Percentiles rank a stretch among this genome's conserved stretches.
These are phyloP conservation scores for Drosophila repleta DNA, from an alignment of 1,140 invertebrate species.

Conservation along the genomic window DNA sequence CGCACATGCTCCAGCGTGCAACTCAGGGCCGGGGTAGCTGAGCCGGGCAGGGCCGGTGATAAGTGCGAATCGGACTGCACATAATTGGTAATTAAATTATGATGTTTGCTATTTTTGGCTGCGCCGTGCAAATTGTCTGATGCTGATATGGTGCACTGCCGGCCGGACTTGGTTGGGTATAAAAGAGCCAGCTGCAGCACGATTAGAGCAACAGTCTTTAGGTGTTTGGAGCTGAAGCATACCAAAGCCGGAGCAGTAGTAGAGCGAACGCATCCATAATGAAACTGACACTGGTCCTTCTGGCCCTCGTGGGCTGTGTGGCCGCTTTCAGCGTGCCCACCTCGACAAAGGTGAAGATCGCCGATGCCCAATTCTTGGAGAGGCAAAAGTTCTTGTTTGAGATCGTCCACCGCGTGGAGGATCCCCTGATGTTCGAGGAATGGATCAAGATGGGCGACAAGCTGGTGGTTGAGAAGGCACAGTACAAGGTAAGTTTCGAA, in stretches of 20 bases:
- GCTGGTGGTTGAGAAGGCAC: constrained; percentile 53
- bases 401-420: constrained; percentile 87
- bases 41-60: constrained; percentile 6
- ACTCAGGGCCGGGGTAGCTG: background rate
- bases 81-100: constrained; percentile 19
- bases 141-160: constrained; percentile 51
- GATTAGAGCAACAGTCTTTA: constrained; percentile 69
- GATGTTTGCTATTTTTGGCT: constrained; percentile 24
- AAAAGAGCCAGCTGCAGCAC: constrained; percentile 29
- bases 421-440: constrained; percentile 71
- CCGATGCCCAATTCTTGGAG: constrained; percentile 76
- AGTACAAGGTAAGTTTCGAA: constrained; percentile 75
- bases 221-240: constrained; percentile 61
- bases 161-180: constrained; percentile 29
- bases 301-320: constrained; percentile 71
- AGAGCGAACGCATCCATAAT: constrained; percentile 42
- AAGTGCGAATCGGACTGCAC: constrained; percentile 31
- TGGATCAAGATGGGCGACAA: constrained; percentile 63
- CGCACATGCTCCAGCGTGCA: constrained; percentile 20
- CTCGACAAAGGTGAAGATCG: constrained; percentile 53
- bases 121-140: background rate
- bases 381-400: constrained; percentile 87
- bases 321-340: constrained; percentile 57
- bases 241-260: constrained; percentile 68
- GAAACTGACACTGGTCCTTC: constrained; percentile 65